These are phyloP conservation scores for Eubasilissa regina DNA, from an alignment of 1,140 invertebrate genomes.

Conservation along the genomic window DNA sequence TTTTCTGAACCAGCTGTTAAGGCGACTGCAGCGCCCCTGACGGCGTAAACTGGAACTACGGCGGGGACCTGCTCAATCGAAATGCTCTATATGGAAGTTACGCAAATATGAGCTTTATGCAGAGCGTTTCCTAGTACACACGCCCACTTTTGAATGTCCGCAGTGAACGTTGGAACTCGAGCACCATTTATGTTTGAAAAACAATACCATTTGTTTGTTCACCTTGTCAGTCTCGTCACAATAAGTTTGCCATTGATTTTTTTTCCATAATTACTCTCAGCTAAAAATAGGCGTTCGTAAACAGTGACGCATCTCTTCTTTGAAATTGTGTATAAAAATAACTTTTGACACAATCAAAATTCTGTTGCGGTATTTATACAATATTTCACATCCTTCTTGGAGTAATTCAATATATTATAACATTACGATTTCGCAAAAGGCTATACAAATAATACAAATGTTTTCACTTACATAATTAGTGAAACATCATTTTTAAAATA, in stretches of 20 bases:
- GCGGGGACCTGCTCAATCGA: constrained; percentile 42
- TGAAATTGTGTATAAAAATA: constrained; percentile 6
- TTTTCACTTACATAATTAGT: too few relatives aligned
- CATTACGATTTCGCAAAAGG: too few relatives aligned
- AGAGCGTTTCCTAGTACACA: constrained; percentile 27
- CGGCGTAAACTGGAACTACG: constrained; percentile 27
- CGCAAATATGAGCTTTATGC: constrained; percentile 45
- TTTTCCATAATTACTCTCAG: not conserved
- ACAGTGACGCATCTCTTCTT: not conserved
- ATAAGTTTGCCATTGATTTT: not conserved
- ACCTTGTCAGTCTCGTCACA: not conserved
- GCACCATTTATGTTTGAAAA: constrained; percentile 16
- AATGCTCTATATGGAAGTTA: constrained; percentile 37
- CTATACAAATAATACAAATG: too few relatives aligned
- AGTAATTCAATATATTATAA: too few relatives aligned
- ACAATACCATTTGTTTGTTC: constrained; percentile 3
- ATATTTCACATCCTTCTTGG: too few relatives aligned
- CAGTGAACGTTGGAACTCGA: constrained; percentile 19
- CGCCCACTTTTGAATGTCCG: constrained; percentile 49
- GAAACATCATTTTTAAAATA: too few relatives aligned
- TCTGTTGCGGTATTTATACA: not conserved
- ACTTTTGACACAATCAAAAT: constrained; percentile 3
- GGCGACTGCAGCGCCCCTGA: constrained; percentile 31
- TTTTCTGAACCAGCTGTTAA: constrained; percentile 49
- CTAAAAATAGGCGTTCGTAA: not conserved